Base-by-base conservation (phyloP, 1,140 invertebrate species). In the Ostrea denselamellosa region DNA sequence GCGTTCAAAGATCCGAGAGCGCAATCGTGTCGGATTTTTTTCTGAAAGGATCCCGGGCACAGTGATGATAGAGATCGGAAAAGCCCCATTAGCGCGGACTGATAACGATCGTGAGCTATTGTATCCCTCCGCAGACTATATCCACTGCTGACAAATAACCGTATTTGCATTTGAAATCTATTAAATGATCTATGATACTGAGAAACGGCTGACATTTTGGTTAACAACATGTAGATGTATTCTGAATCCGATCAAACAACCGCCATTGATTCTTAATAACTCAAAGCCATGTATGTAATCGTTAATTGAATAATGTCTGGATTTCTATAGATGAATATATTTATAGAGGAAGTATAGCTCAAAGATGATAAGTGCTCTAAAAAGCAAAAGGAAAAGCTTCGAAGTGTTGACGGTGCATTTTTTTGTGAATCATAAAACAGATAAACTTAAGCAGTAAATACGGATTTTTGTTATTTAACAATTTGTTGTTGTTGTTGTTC, bases 121-220 rank as follows among this genome's bases (percentile, higher is more conserved):
- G 68, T 77, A 77, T 28, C 28, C 22, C 68, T 77, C 68, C 25
- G 68, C 68, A 8, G 14, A 25, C 8, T 25, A 14, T 4, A 77
- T 14, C 68, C 68, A 77, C 25, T 77, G 68, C 68, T 77, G 68
- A 28, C 25, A 77, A 62, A 28, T 77, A 14, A 14, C 28, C 28
- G 68, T 77, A 77, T 77, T 77, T 77, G 68, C 68, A 77, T 77
- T 77, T 77, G 25, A 25, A 77, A 77, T 77, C 68, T 77, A 77
- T 77, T 77, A 77, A 77, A 77, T 22, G 68, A 77, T 28, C 8
- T 77, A 14, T 77, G 25, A 28, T 77, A 77, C 68, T 4, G 28
- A 28, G 22, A 34, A 34, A 25, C 68, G 22, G 68, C 68, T 77
- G 68, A 77, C 68, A 34, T 28, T 28, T 77, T 77, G 9, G 68